Base-by-base conservation (phyloP, 1,140 invertebrate genomes). In the Maniola jurtina region DNA sequence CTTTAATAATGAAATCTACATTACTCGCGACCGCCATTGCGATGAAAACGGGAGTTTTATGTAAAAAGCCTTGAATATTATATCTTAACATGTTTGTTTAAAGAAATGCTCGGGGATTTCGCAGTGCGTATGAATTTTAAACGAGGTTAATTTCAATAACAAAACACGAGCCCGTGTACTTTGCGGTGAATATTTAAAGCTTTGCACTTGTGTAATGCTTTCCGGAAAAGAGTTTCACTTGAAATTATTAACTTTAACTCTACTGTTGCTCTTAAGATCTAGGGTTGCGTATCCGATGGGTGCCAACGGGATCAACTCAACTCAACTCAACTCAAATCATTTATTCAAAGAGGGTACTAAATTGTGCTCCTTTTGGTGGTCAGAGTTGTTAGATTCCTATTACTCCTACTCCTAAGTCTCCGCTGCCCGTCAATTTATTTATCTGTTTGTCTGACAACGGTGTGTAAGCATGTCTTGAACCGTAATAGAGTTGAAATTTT, bases 101-200 rank as follows among this genome's bases (percentile, higher is more conserved):
- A 61, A 64, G 61, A 68, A 64, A 64, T 59, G 52, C 61, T 59
- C 67, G 13, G 61, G 61, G 63, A 69, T 64, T 64, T 64, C 61
- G 61, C 50, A 55, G 66, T 70, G 68, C 64, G 71, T 70, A 73
- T 73, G 72, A 70, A 73, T 71, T 73, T 73, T 68, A 68, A 73
- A 71, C 66, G 63, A 68, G 67, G 65, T 66, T 71, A 73, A 73
- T 73, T 70, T 73, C 72, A 73, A 70, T 73, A 71, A 73, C 68
- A 73, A 70, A 70, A 66, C 68, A 66, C 54, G 52, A 59, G 38
- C 54, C 62, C 55, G 50, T 65, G 58, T 61, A 68, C 13, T 55
- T 55, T 11, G 52, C 61, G 16, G 50, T 70, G 68, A 73, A 73
- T 73, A 73, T 73, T 73, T 70, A 70, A 72, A 67, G 13, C 35